Evolutionary conservation across 2,888 invertebrate species (phyloP), one percentile per base, ranked within the genome.

Genomic region (Amphipoea lucens): DNA sequence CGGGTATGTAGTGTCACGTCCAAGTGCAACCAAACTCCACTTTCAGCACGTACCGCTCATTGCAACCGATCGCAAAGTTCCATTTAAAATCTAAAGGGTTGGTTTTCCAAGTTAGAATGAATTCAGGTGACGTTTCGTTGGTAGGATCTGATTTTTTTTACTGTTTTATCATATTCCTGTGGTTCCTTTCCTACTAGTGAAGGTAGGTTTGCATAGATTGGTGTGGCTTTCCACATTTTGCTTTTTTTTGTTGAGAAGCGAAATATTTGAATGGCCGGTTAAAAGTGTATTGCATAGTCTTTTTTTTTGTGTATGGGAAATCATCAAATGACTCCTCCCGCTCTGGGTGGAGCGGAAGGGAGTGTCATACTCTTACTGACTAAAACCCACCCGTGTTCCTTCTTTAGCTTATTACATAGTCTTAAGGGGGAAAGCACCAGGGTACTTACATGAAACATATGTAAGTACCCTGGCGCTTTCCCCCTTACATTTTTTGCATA

Each of bases 1-100:
- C 65, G 0, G 89, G 74, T 90, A 90, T 89, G 42, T 89, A 82
- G 76, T 40, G 88, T 89, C 90, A 90, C 90, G 89, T 87, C 42
- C 82, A 29, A 42, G 82, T 86, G 51, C 78, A 20, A 48, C 57
- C 48, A 42, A 74, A 81, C 71, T 48, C 6, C 71, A 75, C 78
- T 80, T 79, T 85, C 80, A 81, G 83, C 91, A 91, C 90, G 90
- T 87, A 66, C 80, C 40, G 81, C 74, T 85, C 84, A 85, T 90
- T 87, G 74, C 85, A 73, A 75, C 73, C 86, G 77, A 88, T 87
- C 84, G 82, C 74, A 76, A 85, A 82, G 74, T 85, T 79, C 70
- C 82, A 89, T 90, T 87, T 85, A 85, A 87, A 86, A 83, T 83
- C 66, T 79, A 85, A 86, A 84, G 79, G 70, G 69, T 79, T 71